Evolutionary conservation across 2,888 invertebrate species (phyloP), one percentile per base, ranked within the genome.

Genomic region (Odontomyia ornata): DNA sequence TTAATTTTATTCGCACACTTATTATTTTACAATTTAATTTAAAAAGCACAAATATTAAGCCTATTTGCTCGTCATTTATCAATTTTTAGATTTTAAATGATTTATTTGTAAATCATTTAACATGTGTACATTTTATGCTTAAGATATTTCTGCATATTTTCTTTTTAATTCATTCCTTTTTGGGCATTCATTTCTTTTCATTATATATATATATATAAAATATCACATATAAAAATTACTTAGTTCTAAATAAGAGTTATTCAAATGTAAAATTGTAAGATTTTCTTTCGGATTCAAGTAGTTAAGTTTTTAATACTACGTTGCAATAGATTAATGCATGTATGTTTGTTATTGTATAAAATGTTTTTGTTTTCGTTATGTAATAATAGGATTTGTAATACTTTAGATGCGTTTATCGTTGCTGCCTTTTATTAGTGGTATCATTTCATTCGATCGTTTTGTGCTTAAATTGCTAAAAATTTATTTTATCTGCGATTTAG

Each of bases 141-240:
- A 5, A 5, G 36, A 5, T 5, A 36, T 36, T 36, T 36, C 9
- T 36, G 3, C 36, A 36, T n/a, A n/a, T n/a, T n/a, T 36, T 9
- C 5, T 36, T 5, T 36, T 36, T 36, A 36, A 36, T 36, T 36
- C 9, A 36, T 36, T 9, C 9, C 9, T 36, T 5, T 36, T 9
- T 36, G 3, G 36, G 3, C 9, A 5, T 9, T 36, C 36, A 9
- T 9, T 36, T 36, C 9, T 36, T 9, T 36, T 5, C 9, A 36
- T 5, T 52, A 18, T 52, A 52, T 52, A 18, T 52, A 52, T 52
- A 18, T 52, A 57, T 76, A 60, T 60, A 76, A 76, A 76, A 76
- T 76, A 76, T 76, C 76, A 76, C 76, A 76, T 76, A 43, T 69
- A 76, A 76, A 76, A 76, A 47, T 67, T 76, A 76, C 30, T 69